Evolutionary conservation across 2,113 vertebrate genomes (phyloP), one percentile per base, ranked within the genome.

Genomic region (Hyla sarda): DNA sequence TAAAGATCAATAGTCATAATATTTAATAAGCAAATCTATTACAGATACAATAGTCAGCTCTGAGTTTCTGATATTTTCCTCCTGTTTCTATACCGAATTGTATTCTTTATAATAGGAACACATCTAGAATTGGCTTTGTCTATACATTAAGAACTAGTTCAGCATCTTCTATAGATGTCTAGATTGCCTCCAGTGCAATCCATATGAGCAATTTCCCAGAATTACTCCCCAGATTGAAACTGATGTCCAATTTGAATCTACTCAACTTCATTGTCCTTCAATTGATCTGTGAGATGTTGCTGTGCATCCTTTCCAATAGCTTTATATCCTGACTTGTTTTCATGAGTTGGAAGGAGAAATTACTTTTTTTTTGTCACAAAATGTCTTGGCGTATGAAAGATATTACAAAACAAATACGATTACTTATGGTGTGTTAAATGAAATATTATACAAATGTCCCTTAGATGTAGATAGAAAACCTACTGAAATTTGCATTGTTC

Each of bases 161-260:
- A 77, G 23, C 74, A 77, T 32, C 30, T 47, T 23, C 75, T 34
- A 77, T 50, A 77, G 75, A 77, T 56, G 75, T 54, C 48, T 77
- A 77, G 48, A 77, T 77, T 77, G 75, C 48, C 48, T 54, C 28
- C 75, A 77, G 48, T 54, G 75, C 75, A 77, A 77, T 77, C 25
- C n/a, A 77, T 77, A 54, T 54, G 48, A 54, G 50, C 75, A 54
- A 77, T 77, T 71, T 77, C 28, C 75, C 75, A 77, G 75, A 54
- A 54, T 54, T 56, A 77, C 75, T 32, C 48, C 30, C 48, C 75
- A 54, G 75, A 77, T 77, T 77, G 75, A 77, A 77, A 77, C 75
- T 77, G 75, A 77, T 77, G 75, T 77, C 54, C 75, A 60, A 37
- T 60, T 37, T 80, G 77, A 58, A 80, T 56, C 25, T 34, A 71